These are phyloP conservation scores for Andrena chrysosceles DNA, from an alignment of 2,888 invertebrate species.

Conservation along the genomic window DNA sequence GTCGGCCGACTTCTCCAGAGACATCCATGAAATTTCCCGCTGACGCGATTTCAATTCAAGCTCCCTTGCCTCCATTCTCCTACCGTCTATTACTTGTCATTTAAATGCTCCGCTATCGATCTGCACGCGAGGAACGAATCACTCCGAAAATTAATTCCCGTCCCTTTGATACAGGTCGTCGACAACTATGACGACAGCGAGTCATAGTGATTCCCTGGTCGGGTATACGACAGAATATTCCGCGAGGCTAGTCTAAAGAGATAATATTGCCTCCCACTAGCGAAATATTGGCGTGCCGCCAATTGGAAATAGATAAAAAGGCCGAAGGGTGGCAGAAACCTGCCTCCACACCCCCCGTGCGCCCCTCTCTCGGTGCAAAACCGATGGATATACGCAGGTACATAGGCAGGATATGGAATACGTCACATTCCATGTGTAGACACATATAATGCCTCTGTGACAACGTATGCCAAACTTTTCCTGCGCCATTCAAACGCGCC, in stretches of 20 bases:
- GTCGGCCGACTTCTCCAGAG: slow-evolving; percentile 11
- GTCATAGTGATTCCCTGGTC: slow-evolving; percentile 65
- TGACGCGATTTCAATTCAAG: slow-evolving; percentile 11
- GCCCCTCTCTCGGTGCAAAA: slow-evolving; percentile 30
- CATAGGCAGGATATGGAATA: slow-evolving; percentile 53
- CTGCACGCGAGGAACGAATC: too few relatives aligned
- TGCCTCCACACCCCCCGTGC: slow-evolving; percentile 3
- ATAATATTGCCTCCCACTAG: slow-evolving; percentile 81
- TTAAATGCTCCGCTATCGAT: too few relatives aligned
- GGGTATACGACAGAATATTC: slow-evolving; percentile 56
- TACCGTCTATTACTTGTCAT: too few relatives aligned
- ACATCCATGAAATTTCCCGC: not conserved
- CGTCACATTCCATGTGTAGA: slow-evolving; percentile 46
- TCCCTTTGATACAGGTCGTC: slow-evolving; percentile 21
- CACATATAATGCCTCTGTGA: slow-evolving; percentile 47
- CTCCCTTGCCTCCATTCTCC: not conserved
- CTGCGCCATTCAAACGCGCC: slow-evolving; percentile 16
- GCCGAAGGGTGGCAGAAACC: slow-evolving; percentile 63
- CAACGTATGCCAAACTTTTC: slow-evolving; percentile 43
- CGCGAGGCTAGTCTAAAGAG: slow-evolving; percentile 76
- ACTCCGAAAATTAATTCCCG: not conserved
- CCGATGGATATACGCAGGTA: slow-evolving; percentile 30
- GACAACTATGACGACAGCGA: slow-evolving; percentile 64
- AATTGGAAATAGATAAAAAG: slow-evolving; percentile 84
- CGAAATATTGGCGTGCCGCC: slow-evolving; percentile 82